Evolutionary conservation across 2,797 vertebrate genomes (phyloP).

Genomic region (Pempheris klunzingeri): DNA sequence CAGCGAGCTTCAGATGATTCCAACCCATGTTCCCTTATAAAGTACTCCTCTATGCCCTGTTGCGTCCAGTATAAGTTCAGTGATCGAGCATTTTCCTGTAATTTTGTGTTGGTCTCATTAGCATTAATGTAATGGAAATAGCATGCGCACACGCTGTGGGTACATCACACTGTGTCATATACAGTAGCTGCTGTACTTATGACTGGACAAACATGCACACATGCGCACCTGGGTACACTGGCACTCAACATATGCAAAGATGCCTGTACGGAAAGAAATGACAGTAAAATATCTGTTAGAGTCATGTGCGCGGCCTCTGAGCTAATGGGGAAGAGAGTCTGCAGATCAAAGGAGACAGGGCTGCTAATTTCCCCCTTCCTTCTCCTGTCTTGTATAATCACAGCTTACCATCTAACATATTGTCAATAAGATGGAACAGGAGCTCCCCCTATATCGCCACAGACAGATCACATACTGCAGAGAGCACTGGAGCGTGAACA

Average conservation of each 20-base stretch:
- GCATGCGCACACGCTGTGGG: background rate
- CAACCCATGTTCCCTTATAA: too few relatives aligned
- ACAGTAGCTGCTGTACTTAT: background rate
- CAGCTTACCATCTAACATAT: constrained; percentile 75
- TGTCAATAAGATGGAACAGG: constrained; percentile 78
- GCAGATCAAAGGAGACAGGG: constrained; percentile 61
- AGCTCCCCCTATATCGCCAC: constrained; percentile 49
- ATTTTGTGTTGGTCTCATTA: background rate
- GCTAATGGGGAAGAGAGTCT: constrained; percentile 51
- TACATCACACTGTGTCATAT: background rate
- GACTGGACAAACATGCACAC: background rate
- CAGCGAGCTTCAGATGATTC: too few relatives aligned
- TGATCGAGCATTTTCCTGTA: background rate
- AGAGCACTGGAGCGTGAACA: constrained; percentile 71
- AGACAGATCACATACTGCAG: constrained; percentile 73
- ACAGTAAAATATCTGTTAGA: constrained; percentile 38
- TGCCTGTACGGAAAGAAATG: constrained; percentile 3
- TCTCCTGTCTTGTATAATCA: constrained; percentile 66
- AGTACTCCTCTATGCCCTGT: background rate
- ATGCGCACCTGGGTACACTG: background rate
- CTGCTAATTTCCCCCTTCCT: constrained; percentile 71
- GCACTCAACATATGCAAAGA: constrained; percentile 13
- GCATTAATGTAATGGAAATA: background rate
- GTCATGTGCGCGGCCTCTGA: constrained; percentile 36
- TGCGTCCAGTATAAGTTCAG: too few relatives aligned